phyloP scores from a whole-genome alignment of 2,797 vertebrate genomes.

The Setipinna tenuifilis region DNA sequence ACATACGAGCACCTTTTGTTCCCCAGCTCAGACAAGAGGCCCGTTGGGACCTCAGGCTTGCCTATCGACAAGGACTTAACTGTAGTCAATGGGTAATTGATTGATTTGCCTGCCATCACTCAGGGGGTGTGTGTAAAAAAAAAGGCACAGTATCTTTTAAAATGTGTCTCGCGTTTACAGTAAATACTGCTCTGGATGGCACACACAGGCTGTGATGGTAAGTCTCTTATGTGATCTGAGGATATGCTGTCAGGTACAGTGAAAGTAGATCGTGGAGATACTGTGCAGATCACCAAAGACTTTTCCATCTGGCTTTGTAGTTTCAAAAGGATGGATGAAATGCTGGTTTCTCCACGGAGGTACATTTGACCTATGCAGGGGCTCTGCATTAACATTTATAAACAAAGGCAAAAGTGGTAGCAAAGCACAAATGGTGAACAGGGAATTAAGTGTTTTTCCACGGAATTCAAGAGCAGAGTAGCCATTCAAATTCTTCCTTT shows the following conservation, averaged over 20 bases:
- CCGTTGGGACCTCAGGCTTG: not conserved
- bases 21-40: not conserved
- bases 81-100: not conserved
- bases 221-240: not conserved
- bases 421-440: not conserved
- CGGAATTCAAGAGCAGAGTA: not conserved
- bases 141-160: not conserved
- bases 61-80: slow-evolving; percentile 20
- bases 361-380: not conserved
- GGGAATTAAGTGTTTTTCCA: not conserved
- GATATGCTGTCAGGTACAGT: not conserved
- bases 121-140: not conserved
- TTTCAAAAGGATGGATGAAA: not conserved
- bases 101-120: slow-evolving; percentile 24
- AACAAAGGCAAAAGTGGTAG: not conserved
- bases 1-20: not conserved
- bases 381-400: not conserved
- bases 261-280: not conserved
- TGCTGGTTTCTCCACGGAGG: not conserved
- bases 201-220: not conserved
- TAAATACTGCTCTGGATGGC: not conserved
- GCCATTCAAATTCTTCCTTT: not conserved
- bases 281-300: not conserved
- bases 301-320: not conserved
- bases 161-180: not conserved